Percentiles rank a stretch among this genome's conserved stretches.
These are phyloP conservation scores for Siderastrea radians DNA, from an alignment of 92 coral and sea anemone genomes.

Conservation along the genomic window DNA sequence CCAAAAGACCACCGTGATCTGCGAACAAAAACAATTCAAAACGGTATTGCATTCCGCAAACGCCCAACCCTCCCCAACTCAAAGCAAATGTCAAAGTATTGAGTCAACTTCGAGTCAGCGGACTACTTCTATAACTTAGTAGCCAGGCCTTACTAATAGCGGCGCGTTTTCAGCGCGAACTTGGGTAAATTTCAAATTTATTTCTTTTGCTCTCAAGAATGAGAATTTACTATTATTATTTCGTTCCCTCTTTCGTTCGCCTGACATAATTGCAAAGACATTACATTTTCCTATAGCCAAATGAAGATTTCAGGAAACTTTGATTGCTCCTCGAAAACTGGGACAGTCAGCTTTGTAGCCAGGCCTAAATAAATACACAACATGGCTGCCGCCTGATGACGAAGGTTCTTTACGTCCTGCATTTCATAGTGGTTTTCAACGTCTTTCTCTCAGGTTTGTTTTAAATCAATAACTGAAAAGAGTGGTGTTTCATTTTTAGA, in stretches of 20 bases:
- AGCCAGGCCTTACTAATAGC: conserved; percentile 3
- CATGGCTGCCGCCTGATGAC: background rate
- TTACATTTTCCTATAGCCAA: no score
- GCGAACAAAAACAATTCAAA: background rate
- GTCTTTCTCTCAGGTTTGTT: conserved; percentile 36
- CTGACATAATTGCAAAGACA: background rate
- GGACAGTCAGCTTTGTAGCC: background rate
- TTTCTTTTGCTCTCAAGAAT: no score
- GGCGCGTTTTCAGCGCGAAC: background rate
- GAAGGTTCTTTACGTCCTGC: background rate
- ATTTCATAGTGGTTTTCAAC: conserved; percentile 7
- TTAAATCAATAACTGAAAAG: no score
- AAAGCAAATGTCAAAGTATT: conserved; percentile 12
- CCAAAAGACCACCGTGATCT: conserved; percentile 16
- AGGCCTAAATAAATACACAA: background rate
- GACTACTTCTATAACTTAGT: conserved; percentile 13
- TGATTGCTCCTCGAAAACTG: no score
- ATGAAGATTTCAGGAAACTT: no score
- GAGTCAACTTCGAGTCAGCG: conserved; percentile 26
- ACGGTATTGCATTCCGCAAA: conserved; percentile 3
- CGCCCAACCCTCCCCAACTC: conserved; percentile 4
- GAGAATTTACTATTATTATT: background rate
- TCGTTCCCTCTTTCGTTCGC: background rate
- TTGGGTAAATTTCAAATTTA: no score
- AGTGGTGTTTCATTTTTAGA: no score